Evolutionary conservation across 2,113 vertebrate genomes (phyloP), one percentile per base, ranked within the genome.

Genomic region (Gallinago paraguaiae): DNA sequence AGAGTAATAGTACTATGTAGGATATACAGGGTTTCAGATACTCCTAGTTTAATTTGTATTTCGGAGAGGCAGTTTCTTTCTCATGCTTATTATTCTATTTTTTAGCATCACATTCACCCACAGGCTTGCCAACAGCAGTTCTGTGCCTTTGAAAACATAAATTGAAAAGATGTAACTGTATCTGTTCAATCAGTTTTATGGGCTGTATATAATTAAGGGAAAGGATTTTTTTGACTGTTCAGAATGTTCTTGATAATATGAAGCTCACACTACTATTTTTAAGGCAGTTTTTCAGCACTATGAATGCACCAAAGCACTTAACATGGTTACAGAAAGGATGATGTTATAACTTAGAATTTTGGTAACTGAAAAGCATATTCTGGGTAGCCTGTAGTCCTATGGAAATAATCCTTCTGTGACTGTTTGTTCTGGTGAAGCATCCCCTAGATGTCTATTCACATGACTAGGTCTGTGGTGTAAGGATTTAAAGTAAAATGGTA

Each of bases 391-490:
- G 10, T 51, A 11, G 15, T 82, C 8, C 53, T 46, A 17, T 41
- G 10, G 33, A 39, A 76, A 15, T 22, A 81, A 67, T 48, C 28
- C 5, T 39, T 63, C 25, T 70, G 14, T 65, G 51, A 72, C 24
- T 77, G 9, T 60, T 89, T 85, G 61, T 20, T 89, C 13, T 53
- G 10, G 31, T n/a, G 65, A 86, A 27, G 7, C 39, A 76, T 63
- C 18, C 12, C 6, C 4, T 78, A 63, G 18, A 9, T 82, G 10
- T 28, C 48, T 63, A 16, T 57, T 1, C 0, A 13, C 6, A 4
- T 46, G 35, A 30, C 31, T 68, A 74, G 8, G 15, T 82, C 14
- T 71, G 16, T 33, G 7, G 23, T 63, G 3, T 33, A 57, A 82
- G 17, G 37, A 69, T 53, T 25, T 24, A 78, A 78, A 89, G 16